phyloP scores from a whole-genome alignment of 2,797 vertebrate genomes.

The Phylloscopus collybita region DNA sequence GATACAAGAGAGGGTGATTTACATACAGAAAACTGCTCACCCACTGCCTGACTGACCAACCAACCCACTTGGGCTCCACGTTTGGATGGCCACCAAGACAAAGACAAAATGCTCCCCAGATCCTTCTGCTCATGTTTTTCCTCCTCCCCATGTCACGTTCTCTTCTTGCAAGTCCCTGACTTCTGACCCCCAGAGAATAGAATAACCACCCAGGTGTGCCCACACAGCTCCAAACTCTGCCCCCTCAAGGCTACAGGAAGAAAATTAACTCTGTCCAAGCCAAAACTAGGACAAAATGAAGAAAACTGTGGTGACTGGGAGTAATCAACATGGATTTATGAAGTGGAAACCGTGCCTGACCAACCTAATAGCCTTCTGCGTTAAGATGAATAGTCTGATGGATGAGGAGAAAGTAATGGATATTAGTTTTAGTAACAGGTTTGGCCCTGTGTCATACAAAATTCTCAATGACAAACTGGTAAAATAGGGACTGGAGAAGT shows the following conservation, averaged over 20 bases:
- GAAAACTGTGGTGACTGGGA: neutral
- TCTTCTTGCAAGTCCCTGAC: neutral
- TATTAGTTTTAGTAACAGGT: neutral
- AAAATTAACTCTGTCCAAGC: neutral
- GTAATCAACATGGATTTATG: neutral
- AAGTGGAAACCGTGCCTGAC: neutral
- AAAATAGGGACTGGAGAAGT: neutral
- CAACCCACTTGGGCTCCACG: rapidly evolving
- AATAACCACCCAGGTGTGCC: neutral
- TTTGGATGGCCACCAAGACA: neutral
- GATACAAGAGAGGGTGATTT: neutral
- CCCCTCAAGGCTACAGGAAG: rapidly evolving
- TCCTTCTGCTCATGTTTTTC: neutral
- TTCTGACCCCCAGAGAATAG: neutral
- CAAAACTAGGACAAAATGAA: neutral
- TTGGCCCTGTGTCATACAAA: neutral
- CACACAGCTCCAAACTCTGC: neutral
- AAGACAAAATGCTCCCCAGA: neutral
- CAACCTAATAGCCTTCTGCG: neutral
- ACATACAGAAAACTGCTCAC: neutral
- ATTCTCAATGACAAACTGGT: neutral
- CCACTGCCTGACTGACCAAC: neutral
- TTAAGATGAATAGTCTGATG: neutral
- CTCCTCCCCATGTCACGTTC: too few species aligned
- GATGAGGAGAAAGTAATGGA: neutral